phyloP scores from a whole-genome alignment of 2,113 vertebrate genomes.

The Entomyzon cyanotis region DNA sequence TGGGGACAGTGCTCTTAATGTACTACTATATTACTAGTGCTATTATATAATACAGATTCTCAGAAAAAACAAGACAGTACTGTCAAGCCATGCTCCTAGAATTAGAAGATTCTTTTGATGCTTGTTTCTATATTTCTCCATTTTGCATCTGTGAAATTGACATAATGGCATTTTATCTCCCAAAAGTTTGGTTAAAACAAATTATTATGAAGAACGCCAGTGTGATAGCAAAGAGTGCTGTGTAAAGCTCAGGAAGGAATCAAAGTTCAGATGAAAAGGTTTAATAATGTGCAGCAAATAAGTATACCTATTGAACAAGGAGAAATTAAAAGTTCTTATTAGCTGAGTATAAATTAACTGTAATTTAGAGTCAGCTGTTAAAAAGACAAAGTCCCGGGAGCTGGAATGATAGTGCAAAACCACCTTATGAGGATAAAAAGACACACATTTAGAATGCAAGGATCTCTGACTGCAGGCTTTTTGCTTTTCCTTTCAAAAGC shows the following conservation, averaged over 20 bases:
- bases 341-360: not conserved
- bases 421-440: not conserved
- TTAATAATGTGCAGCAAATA: not conserved
- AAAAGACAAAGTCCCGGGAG: not conserved
- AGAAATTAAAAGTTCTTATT: not conserved
- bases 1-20: not conserved
- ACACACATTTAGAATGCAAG: not conserved
- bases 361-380: not conserved
- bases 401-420: not conserved
- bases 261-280: not conserved
- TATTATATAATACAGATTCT: not conserved
- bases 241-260: not conserved
- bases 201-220: not conserved
- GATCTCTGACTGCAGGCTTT: not conserved
- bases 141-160: not conserved
- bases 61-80: not conserved
- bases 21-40: not conserved
- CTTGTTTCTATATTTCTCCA: not conserved
- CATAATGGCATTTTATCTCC: not conserved
- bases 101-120: not conserved
- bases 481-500: not conserved
- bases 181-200: not conserved
- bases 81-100: not conserved
- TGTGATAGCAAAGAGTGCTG: not conserved
- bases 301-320: not conserved